Percentiles rank a stretch among this genome's conserved stretches.
These are phyloP conservation scores for Hyperoplus immaculatus DNA, from an alignment of 2,797 vertebrate species.

Conservation along the genomic window DNA sequence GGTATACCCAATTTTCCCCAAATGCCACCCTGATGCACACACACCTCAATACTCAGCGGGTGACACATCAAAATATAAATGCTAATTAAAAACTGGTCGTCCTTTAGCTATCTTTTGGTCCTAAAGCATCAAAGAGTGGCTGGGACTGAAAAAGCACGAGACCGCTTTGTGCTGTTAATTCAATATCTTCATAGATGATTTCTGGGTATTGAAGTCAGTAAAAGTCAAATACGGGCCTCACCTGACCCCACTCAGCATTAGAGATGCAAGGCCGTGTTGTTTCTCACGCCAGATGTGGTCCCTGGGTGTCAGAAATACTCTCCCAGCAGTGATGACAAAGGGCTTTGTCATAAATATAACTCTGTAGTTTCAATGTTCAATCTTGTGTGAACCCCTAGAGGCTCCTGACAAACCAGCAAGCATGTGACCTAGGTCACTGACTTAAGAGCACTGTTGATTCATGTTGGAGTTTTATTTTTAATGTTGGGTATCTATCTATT, in stretches of 20 bases:
- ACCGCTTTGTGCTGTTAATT: conserved; percentile 1
- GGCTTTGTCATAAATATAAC: background rate
- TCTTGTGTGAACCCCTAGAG: conserved; percentile 26
- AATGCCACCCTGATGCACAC: conserved; percentile 15
- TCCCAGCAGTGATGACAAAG: conserved; percentile 3
- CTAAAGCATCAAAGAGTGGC: conserved; percentile 30
- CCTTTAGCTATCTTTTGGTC: conserved; percentile 28
- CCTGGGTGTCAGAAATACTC: background rate
- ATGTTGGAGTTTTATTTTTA: background rate
- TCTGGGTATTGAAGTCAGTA: conserved; percentile 14
- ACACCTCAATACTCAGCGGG: conserved; percentile 6
- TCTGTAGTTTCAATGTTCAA: conserved; percentile 29
- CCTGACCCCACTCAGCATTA: background rate
- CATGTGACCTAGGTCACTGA: background rate
- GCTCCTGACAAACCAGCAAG: conserved; percentile 4
- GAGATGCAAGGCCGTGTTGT: background rate
- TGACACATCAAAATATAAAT: conserved; percentile 22
- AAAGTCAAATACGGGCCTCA: conserved; percentile 10
- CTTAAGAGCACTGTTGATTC: conserved; percentile 2
- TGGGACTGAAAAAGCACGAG: background rate
- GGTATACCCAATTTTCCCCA: conserved; percentile 1
- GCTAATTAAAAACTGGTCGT: background rate
- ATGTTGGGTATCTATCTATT: background rate
- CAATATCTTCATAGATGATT: conserved; percentile 1
- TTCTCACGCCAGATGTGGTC: conserved; percentile 4